Conservation (phyloP, 2,888 invertebrate species). For the Sympetrum striolatum region DNA sequence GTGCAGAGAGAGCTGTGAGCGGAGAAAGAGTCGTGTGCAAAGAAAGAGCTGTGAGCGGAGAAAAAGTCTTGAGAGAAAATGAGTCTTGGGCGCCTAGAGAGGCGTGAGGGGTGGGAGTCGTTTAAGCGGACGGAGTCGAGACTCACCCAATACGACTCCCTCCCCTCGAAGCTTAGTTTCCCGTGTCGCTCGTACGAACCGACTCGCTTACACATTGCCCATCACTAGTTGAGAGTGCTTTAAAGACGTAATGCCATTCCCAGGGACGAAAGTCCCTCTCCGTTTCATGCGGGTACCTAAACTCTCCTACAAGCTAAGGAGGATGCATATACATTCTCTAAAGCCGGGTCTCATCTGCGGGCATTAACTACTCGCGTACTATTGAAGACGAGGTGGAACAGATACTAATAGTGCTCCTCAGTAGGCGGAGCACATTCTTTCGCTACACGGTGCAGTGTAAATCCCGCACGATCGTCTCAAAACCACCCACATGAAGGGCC, state of each 20-base stretch:
- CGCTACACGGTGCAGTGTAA: neutral
- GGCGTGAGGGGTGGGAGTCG: no score
- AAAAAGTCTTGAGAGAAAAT: no score
- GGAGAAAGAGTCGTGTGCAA: no score
- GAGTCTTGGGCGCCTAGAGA: no score
- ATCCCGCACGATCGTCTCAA: neutral
- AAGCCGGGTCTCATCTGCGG: neutral
- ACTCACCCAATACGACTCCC: no score
- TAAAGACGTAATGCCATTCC: neutral
- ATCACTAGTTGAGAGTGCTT: neutral
- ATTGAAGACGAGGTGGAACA: neutral
- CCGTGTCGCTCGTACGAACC: no score
- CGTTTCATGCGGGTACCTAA: constrained; percentile 5
- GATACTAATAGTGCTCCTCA: neutral
- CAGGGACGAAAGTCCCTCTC: neutral
- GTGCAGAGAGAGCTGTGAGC: no score
- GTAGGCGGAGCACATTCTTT: neutral
- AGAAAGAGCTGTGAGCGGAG: no score
- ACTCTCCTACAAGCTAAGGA: neutral
- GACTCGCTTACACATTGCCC: no score
- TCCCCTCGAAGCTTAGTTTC: no score
- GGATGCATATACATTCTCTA: neutral
- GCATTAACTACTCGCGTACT: neutral
- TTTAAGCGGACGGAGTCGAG: no score
- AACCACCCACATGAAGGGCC: neutral